Base-by-base conservation (phyloP, 2,888 invertebrate genomes). In the Luperina nickerlii region DNA sequence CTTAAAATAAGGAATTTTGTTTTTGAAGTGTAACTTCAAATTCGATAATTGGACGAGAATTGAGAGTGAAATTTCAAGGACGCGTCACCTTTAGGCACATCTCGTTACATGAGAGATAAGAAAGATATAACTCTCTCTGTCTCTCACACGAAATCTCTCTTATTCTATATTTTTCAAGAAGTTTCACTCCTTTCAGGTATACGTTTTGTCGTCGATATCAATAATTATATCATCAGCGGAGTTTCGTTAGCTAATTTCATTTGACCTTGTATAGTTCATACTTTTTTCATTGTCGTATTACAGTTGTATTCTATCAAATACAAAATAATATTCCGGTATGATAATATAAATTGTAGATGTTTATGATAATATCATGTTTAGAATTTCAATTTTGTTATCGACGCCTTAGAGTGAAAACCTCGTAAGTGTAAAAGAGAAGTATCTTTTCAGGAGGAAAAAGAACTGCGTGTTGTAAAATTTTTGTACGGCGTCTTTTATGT, bases 271-370 rank as follows among this genome's bases (percentile, higher is more conserved):
- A 42, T n/a, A 24, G 57, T 11, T n/a, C 5, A 65, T 9, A 65
- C 1, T 38, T 24, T 42, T 42, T 62, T 65, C 27, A 24, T 20
- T 72, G 13, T 45, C 42, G 18, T 71, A 45, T 65, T 9, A 32
- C 24, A 32, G 38, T 60, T 60, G 42, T 65, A 57, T 38, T n/a
- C 42, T 51, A 48, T 15, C 20, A 79, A 79, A 20, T 63, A 69
- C 57, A 66, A 63, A 45, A n/a, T 73, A 80, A 54, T 79, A 68
- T 69, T 68, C 63, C 32, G 57, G 3, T 68, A 48, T 63, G 13
- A 68, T 62, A 6, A 62, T 63, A 32, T 32, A 18, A 24, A 32
- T 42, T 45, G 18, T 65, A 48, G 11, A 65, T 81, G 32, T 74
- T 77, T 69, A 13, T 32, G 11, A 18, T 57, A 38, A 18, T 57